Conservation (phyloP, 2,113 vertebrate species). For the Rallus limicola region DNA sequence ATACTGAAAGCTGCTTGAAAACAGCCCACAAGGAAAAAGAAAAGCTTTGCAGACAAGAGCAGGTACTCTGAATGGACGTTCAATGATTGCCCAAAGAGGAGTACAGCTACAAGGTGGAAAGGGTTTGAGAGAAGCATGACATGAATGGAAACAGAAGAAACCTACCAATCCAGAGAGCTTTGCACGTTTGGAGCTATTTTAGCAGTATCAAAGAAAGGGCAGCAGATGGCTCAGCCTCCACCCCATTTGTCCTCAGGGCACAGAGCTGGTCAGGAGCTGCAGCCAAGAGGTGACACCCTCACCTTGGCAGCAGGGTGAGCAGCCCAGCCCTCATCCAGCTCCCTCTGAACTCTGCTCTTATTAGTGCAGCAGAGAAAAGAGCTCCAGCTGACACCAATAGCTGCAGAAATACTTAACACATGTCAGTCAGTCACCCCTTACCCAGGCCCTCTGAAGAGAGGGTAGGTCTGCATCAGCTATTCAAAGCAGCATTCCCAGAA, state of each 20-base stretch:
- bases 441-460: background rate
- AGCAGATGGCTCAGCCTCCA: background rate
- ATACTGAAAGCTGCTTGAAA: background rate
- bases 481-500: constrained; percentile 29
- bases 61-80: background rate
- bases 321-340: background rate
- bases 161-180: background rate
- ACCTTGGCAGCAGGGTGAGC: background rate
- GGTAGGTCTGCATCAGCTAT: background rate
- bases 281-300: background rate
- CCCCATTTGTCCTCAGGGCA: too few relatives aligned
- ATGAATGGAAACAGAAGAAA: background rate
- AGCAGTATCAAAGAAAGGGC: background rate
- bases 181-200: background rate
- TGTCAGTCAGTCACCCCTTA: background rate
- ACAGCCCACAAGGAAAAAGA: background rate
- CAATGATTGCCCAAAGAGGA: background rate
- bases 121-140: background rate
- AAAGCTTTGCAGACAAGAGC: background rate
- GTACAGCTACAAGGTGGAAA: background rate
- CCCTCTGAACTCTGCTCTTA: background rate
- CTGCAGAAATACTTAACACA: background rate
- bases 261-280: background rate
- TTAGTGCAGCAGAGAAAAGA: background rate
- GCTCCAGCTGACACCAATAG: background rate